Base-by-base conservation (phyloP, 2,797 vertebrate genomes). In the Sebastiscus tertius region DNA sequence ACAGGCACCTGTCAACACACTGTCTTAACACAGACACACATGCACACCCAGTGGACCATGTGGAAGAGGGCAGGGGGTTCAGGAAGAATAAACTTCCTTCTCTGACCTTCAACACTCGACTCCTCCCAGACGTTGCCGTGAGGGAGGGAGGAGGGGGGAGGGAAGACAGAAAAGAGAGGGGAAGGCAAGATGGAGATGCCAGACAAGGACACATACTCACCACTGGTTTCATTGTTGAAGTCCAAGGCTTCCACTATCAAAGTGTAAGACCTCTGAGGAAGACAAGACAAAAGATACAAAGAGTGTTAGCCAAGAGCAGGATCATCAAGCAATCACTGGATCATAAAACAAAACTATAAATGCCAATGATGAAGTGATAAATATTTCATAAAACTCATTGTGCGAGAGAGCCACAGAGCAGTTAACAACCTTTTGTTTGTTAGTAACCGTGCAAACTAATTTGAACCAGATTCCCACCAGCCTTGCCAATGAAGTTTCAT, bases 241-340 rank as follows among this genome's bases (percentile, higher is more conserved):
- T 99, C 97, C 97, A 98, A 96, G 3, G 98, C 98, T 93, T 99
- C 98, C 77, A 99, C 96, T 64, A 99, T 98, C 95, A 99, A 90
- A 0, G 98, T 99, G 93, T 99, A 99, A 90, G 98, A 99, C 94
- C 98, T 96, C 98, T 99, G 97, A 68, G 93, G 90, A 85, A 95
- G 71, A 97, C 14, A 89, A 96, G 68, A 96, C 14, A 77, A 78
- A 90, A 92, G 52, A 88, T 13, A 87, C 34, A 82, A 56, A 54
- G 10, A 46, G 31, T 7, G 91, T 94, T 95, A 94, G 86, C 77
- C 75, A 79, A 72, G 61, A 85, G 27, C 22, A 59, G 34, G 7
- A 31, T 52, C 59, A 58, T 42, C 29, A 14, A 54, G 26, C 33
- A 55, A 31, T 34, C 52, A 29, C 24, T 18, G 72, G 0, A 10